Conservation (phyloP, 1,140 invertebrate species). For the Papilio aristodemus region DNA sequence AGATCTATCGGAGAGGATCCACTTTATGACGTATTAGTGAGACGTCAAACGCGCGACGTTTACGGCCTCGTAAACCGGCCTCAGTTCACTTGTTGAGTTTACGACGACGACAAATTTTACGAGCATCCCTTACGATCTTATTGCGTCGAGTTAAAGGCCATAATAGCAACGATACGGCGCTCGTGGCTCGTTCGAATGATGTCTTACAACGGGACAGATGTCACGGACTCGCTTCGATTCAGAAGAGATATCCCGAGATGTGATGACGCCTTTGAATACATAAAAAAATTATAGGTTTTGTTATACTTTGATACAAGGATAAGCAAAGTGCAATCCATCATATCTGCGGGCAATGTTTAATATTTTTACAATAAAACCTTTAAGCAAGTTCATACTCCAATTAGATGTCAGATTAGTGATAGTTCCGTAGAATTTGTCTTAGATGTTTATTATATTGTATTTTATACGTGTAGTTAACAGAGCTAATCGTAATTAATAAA, state of each 20-base stretch:
- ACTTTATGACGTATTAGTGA: constrained; percentile 76
- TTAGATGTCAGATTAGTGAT: too few relatives aligned
- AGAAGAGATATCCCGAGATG: constrained; percentile 11
- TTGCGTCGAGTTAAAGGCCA: constrained; percentile 5
- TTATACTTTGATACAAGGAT: not conserved
- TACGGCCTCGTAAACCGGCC: constrained; percentile 69
- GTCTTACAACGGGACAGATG: constrained; percentile 30
- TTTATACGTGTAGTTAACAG: too few relatives aligned
- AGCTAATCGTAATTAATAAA: too few relatives aligned
- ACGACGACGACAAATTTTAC: constrained; percentile 42
- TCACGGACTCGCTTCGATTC: constrained; percentile 25
- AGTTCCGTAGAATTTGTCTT: too few relatives aligned
- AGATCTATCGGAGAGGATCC: constrained; percentile 49
- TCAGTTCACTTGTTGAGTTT: constrained; percentile 76
- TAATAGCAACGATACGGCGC: constrained; percentile 6
- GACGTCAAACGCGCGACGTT: constrained; percentile 70
- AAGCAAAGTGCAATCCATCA: not conserved
- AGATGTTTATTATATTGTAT: too few relatives aligned
- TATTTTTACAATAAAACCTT: not conserved
- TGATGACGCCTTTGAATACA: constrained; percentile 26
- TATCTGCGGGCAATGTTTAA: not conserved
- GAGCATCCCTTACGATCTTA: constrained; percentile 19
- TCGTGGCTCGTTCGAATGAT: constrained; percentile 6
- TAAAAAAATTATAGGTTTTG: constrained; percentile 17
- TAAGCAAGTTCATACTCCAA: not conserved